These are phyloP conservation scores for Ranitomeya imitator DNA, from an alignment of 2,113 vertebrate genomes.

Conservation along the genomic window DNA sequence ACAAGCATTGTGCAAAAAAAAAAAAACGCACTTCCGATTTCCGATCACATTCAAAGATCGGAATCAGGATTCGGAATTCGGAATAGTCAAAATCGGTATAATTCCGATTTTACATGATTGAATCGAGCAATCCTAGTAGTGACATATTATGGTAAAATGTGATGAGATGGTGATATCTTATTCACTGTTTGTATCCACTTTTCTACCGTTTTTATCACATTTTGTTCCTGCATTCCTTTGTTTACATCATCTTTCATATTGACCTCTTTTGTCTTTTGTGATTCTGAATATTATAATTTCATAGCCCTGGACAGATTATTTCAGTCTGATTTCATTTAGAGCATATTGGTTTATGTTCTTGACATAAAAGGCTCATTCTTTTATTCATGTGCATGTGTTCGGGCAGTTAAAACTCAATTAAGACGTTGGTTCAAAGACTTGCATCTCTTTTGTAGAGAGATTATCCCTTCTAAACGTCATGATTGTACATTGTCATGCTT, in stretches of 20 bases:
- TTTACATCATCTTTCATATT: not conserved
- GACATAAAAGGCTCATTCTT: slow-evolving; percentile 51
- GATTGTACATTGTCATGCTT: slow-evolving; percentile 53
- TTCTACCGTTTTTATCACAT: not conserved
- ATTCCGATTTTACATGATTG: too few relatives aligned
- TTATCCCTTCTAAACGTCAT: slow-evolving; percentile 46
- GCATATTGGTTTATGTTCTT: slow-evolving; percentile 52
- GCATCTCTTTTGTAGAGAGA: slow-evolving; percentile 46
- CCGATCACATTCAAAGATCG: too few relatives aligned
- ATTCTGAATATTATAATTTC: slow-evolving; percentile 17
- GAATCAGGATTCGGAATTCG: too few relatives aligned
- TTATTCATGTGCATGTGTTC: slow-evolving; percentile 49
- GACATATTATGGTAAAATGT: too few relatives aligned
- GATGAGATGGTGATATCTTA: too few relatives aligned
- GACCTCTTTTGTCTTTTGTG: slow-evolving; percentile 13
- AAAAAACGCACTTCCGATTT: too few relatives aligned
- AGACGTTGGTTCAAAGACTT: slow-evolving; percentile 49
- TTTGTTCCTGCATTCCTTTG: not conserved
- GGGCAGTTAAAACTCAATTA: slow-evolving; percentile 55
- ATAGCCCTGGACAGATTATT: slow-evolving; percentile 4
- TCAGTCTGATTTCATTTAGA: slow-evolving; percentile 47
- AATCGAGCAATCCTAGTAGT: too few relatives aligned
- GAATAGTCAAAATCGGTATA: too few relatives aligned
- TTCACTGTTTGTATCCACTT: not conserved
- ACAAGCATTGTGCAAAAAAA: too few relatives aligned